phyloP scores from a whole-genome alignment of 2,113 vertebrate genomes.

The Ameiurus melas region DNA sequence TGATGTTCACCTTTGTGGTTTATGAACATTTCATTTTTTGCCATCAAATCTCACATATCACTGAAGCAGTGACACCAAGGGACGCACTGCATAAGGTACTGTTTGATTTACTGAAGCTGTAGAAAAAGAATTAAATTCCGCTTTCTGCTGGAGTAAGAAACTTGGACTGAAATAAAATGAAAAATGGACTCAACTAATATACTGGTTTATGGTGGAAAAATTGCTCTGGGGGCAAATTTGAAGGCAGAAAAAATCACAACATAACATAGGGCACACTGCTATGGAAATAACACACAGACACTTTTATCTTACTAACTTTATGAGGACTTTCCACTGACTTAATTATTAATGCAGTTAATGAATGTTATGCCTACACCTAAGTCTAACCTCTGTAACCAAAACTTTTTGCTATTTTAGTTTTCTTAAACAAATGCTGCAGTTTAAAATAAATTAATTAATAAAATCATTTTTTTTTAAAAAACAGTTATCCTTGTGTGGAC shows the following conservation, averaged over 20 bases:
- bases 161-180: conserved; percentile 1
- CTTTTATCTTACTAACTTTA: neutral
- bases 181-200: neutral
- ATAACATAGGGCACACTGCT: neutral
- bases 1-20: conserved; percentile 11
- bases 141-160: conserved; percentile 21
- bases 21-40: conserved; percentile 22
- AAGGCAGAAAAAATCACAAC: neutral
- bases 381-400: neutral
- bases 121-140: conserved; percentile 6
- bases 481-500: neutral
- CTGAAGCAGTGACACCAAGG: neutral
- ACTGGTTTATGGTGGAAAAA: conserved; percentile 11
- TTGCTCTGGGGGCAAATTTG: neutral
- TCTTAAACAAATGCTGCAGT: neutral
- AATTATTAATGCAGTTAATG: neutral
- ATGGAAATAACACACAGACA: neutral
- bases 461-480: too few relatives aligned
- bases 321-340: neutral
- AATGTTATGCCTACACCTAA: neutral
- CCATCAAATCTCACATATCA: neutral
- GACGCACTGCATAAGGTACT: neutral
- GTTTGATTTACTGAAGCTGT: conserved; percentile 12
- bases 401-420: neutral
- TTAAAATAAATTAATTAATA: neutral